Conservation (phyloP, 2,113 vertebrate genomes). For the Lampris megalopsis region DNA sequence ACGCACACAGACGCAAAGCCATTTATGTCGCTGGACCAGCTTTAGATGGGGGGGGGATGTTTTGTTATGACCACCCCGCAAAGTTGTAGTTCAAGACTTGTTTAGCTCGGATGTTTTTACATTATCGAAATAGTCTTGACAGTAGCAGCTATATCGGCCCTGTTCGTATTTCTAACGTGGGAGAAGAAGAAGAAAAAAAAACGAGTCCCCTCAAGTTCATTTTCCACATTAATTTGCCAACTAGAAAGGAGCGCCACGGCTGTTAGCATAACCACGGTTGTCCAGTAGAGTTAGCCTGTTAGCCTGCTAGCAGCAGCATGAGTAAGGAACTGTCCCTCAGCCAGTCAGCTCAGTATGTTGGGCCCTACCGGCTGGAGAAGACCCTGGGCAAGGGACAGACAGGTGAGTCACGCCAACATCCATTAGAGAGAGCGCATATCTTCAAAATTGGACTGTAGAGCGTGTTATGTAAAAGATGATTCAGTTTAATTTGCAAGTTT, state of each 20-base stretch:
- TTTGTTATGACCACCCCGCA: constrained; percentile 19
- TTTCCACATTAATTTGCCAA: constrained; percentile 30
- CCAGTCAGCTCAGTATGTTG: constrained; percentile 86
- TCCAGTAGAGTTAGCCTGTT: constrained; percentile 47
- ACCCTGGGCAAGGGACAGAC: constrained; percentile 86
- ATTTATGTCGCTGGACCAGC: constrained; percentile 10
- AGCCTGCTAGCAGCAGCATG: constrained; percentile 75
- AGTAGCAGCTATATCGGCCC: constrained; percentile 24
- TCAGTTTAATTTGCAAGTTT: no score
- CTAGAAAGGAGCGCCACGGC: constrained; percentile 60
- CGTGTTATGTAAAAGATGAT: no score
- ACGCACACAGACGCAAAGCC: not conserved
- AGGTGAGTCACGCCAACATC: constrained; percentile 67
- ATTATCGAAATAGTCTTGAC: constrained; percentile 20
- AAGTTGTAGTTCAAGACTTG: constrained; percentile 34
- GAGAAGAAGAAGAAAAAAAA: not conserved
- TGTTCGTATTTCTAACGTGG: constrained; percentile 1
- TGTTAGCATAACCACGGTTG: constrained; percentile 53
- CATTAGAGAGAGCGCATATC: no score
- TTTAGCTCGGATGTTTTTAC: constrained; percentile 4
- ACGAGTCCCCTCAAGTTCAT: constrained; percentile 26
- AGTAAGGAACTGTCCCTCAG: constrained; percentile 84
- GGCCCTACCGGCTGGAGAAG: constrained; percentile 85
- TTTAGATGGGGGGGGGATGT: constrained; percentile 33
- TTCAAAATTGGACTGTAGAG: no score